These are phyloP conservation scores for Ferdinandea cuprea DNA, from an alignment of 2,888 invertebrate species.

Conservation along the genomic window DNA sequence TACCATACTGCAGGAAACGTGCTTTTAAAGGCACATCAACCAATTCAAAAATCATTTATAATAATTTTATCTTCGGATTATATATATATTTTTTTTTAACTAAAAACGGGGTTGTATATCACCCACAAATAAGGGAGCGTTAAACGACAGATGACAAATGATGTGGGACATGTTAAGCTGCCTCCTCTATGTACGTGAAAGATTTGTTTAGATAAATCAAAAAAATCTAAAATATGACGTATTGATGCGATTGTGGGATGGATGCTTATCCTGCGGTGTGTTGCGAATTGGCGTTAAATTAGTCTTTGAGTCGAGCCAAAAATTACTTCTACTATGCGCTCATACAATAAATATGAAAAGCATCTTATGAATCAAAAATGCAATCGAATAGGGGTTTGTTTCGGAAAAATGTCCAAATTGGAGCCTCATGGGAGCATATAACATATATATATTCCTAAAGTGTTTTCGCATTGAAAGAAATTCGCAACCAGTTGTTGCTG, in stretches of 20 bases:
- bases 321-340: neutral
- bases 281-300: conserved; percentile 70
- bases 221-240: conserved; percentile 46
- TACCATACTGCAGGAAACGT: conserved; percentile 42
- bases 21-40: conserved; percentile 59
- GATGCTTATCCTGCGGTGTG: conserved; percentile 28
- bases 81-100: conserved; percentile 26
- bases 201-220: conserved; percentile 61
- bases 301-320: conserved; percentile 18
- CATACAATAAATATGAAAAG: conserved; percentile 5
- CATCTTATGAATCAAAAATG: neutral
- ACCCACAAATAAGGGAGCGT: conserved; percentile 10
- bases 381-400: neutral
- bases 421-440: conserved; percentile 43
- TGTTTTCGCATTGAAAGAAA: conserved; percentile 4
- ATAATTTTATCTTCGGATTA: conserved; percentile 73
- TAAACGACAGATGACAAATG: conserved; percentile 67
- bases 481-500: conserved; percentile 62
- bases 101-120: conserved; percentile 10
- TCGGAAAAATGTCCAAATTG: conserved; percentile 33
- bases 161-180: conserved; percentile 41
- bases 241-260: conserved; percentile 57
- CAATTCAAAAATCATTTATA: conserved; percentile 74
- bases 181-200: conserved; percentile 20
- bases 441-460: conserved; percentile 43